Evolutionary conservation across 2,888 invertebrate genomes (phyloP), one percentile per base, ranked within the genome.

Genomic region (Formica aserva): DNA sequence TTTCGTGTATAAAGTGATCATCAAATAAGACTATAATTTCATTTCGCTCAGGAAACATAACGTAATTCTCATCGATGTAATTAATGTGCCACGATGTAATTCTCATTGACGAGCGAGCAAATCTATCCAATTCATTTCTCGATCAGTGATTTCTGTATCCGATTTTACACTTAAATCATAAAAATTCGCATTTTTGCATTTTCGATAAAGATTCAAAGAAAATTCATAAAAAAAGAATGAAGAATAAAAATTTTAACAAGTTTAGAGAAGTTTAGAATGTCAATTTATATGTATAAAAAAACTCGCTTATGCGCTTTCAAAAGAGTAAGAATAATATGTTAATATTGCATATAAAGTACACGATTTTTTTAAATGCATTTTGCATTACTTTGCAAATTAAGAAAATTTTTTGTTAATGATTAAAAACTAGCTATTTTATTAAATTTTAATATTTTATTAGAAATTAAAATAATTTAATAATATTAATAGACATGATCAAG

Each of bases 31-130:
- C n/a, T 57, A 57, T 67, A 66, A 77, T 67, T 77, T 67, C 9
- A 38, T 66, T 77, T 52, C 52, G 55, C n/a, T 22, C 18, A 41
- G 41, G 55, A 57, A 65, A 60, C 55, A 78, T 60, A 41, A 71
- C 35, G 18, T 60, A 78, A 69, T 78, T 78, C 78, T 78, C 77
- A 77, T 67, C 71, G 60, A 78, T 45, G 60, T 45, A 78, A 78
- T 71, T 71, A 71, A 78, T 71, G 60, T 60, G 35, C 57, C 78
- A 78, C 71, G 71, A 71, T 18, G 38, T 69, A 57, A 71, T 80
- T 60, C 60, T 80, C 78, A 80, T 71, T 71, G 71, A 60, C 29
- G 78, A 71, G 45, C 69, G 71, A 69, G 32, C n/a, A 45, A 67
- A 80, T 77, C 32, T 77, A 66, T 71, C 29, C 66, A 66, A 77